Base-by-base conservation (phyloP, 2,113 vertebrate species). In the Macaca mulatta region DNA sequence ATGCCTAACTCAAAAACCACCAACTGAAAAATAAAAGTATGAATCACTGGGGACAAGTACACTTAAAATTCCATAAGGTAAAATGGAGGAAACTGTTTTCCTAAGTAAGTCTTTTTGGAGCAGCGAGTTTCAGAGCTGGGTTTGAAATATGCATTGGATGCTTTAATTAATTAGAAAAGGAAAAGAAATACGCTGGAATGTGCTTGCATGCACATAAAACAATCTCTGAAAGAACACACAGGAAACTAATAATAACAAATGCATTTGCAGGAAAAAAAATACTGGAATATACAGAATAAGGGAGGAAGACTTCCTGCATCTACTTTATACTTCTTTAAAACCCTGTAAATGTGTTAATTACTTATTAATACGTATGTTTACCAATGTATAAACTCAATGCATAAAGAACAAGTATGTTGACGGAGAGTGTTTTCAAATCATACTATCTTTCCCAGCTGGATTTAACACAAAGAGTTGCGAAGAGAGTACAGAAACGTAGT, bases 141-240 rank as follows among this genome's bases (percentile, higher is more conserved):
- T 86, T 89, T 89, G 43, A 10, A 95, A 79, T 67, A n/a, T 30
- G 8, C 16, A 61, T 22, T 43, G 40, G 55, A 45, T 75, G 32
- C 16, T 80, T 69, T 82, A 86, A 82, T 90, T 95, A 93, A 80
- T 69, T 48, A 57, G 22, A n/a, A 83, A 77, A 90, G 75, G 30
- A 38, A 90, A 92, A 57, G n/a, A 94, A 86, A 80, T 55, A 82
- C 30, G 9, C 30, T 92, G 87, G 82, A 94, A 97, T 92, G 79
- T 96, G 89, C 59, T 83, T 97, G 32, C 67, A n/a, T 72, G 52
- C 40, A 81, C 91, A 75, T 74, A 90, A 94, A 89, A 57, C 22
- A 78, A 48, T 32, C 89, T 70, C 35, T 69, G 55, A 16, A 95
- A 97, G 8, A 35, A 95, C 16, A 87, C 14, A 69, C 23, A 78